Evolutionary conservation across 2,113 vertebrate species (phyloP), one percentile per base, ranked within the genome.

Genomic region (Eleginops maclovinus): DNA sequence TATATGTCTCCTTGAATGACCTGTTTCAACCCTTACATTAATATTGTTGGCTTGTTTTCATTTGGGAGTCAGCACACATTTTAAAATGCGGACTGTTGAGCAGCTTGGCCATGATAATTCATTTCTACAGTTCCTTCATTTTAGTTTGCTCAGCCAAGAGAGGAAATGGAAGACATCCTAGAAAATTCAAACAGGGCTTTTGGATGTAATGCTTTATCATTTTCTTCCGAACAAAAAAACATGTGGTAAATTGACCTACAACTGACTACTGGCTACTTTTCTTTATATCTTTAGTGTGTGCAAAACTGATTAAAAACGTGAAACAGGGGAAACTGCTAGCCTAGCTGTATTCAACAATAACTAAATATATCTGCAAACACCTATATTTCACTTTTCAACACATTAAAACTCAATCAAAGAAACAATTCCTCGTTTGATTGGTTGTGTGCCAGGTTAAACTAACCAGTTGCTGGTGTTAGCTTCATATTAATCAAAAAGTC

Each of bases 31-130:
- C 26, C 28, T 53, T 63, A 44, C 58, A 81, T 84, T 78, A 58
- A 77, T 72, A 61, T 26, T 60, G 53, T 51, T 69, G 47, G 47
- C 47, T 50, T 85, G 24, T 72, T 81, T 85, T 85, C 72, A 79
- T 88, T 46, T 79, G 51, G 66, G 73, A 81, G 51, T 22, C 70
- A 74, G 36, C 67, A 75, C 24, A 66, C 26, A 44, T 81, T 63
- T 80, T 49, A 26, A 41, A 56, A 64, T 63, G 64, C 70, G 53
- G 47, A 60, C 73, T 71, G 55, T 26, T 62, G 26, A 81, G 40
- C n/a, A 71, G 59, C 61, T 47, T 61, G 22, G 44, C 47, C 15
- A 26, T 53, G 56, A 83, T 76, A 77, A 81, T 86, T 65, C 82
- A 36, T 50, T 56, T 50, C 51, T 65, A 8, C 9, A 21, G 66